Evolutionary conservation across 2,797 vertebrate species (phyloP), one percentile per base, ranked within the genome.

Genomic region (Hippoglossus hippoglossus): DNA sequence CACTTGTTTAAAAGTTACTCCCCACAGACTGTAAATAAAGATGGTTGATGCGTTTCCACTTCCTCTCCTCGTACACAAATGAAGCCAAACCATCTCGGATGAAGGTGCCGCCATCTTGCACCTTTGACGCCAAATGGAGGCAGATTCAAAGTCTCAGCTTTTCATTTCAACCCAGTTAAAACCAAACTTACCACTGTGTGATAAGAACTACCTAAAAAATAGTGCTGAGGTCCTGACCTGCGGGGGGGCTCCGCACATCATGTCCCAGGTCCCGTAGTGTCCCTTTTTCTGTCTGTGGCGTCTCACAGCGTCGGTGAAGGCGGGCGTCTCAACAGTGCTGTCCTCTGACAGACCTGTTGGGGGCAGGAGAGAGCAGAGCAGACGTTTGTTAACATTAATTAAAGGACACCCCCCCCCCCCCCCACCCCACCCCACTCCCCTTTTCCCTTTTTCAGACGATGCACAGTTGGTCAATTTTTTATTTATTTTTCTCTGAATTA

Each of bases 231-330:
- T 51, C 39, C 73, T 80, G 69, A 90, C 98, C 97, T 98, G 97
- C 53, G 93, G 92, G 66, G 97, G 95, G 0, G 90, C 92, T 28
- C 98, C 98, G 0, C 97, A 98, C 77, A 99, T 96, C 97, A 99
- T 95, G 61, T 99, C 98, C 98, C 98, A 99, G 70, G 97, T 99
- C 70, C 97, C 97, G 0, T 96, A 98, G 82, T 97, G 94, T 67
- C 96, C 97, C 79, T 94, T 94, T 0, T 91, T 85, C 90, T 99
- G 98, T 68, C 97, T 94, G 87, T 96, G 94, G 73, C 96, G 95
- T 57, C 98, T 94, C 63, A 99, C 87, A 0, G 97, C 88, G 0
- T 97, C 96, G 0, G 96, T 97, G 91, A 99, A 99, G 0, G 98
- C 96, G 0, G 97, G 97, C 0, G 95, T 97, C 84, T 96, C 93